phyloP scores from a whole-genome alignment of 2,113 vertebrate species.

The Lophotis ruficrista region DNA sequence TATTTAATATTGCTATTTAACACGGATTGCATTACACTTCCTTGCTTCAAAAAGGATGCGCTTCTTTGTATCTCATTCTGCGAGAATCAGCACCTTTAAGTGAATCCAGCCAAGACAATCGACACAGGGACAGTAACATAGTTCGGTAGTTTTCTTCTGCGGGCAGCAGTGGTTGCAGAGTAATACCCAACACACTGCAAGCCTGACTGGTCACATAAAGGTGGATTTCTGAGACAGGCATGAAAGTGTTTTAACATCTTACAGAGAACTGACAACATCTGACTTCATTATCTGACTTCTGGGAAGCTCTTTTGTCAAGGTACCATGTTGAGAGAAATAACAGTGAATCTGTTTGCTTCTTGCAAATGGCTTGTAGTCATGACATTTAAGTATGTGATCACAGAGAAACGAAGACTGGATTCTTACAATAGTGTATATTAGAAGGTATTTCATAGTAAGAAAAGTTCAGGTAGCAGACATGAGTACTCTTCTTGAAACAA shows the following conservation, averaged over 20 bases:
- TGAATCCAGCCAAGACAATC: background rate
- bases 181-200: background rate
- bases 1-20: background rate
- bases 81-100: background rate
- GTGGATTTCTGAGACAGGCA: background rate
- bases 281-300: background rate
- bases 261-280: background rate
- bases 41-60: background rate
- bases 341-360: background rate
- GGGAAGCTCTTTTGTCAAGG: background rate
- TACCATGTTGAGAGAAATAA: background rate
- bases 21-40: background rate
- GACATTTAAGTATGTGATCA: background rate
- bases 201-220: background rate
- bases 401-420: background rate
- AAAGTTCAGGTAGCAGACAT: background rate
- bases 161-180: background rate
- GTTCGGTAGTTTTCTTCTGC: background rate
- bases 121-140: background rate
- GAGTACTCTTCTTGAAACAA: background rate
- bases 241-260: background rate
- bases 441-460: background rate
- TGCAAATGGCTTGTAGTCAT: background rate
- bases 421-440: fast-evolving
- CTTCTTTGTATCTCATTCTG: background rate